Evolutionary conservation across 2,888 invertebrate species (phyloP), one percentile per base, ranked within the genome.

Genomic region (Malthinus flaveolus): DNA sequence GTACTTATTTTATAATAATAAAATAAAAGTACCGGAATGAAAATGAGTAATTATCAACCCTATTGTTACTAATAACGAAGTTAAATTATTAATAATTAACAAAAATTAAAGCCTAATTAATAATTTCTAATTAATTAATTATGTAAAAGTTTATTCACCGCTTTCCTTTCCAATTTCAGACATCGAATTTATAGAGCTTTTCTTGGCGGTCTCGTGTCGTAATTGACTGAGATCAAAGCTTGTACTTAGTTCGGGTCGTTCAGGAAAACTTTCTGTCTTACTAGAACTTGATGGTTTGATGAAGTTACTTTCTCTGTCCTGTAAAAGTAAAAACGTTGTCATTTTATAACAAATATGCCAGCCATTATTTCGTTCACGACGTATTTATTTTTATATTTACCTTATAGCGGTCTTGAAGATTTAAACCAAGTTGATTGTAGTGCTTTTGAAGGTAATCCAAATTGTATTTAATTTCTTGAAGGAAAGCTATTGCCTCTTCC

Each of bases 401-500:
- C 68, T 72, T 73, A 11, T 64, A 62, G 37, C 67, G 68, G 49
- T 75, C 74, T 59, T 69, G 68, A 37, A 73, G 66, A 62, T 75
- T 77, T 15, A 75, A 61, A 35, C 77, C 76, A 45, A 81, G 80
- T 66, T 84, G 84, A 0, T 83, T 76, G 75, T 86, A 87, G 72
- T 86, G 86, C 9, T 82, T 82, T 66, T 87, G 87, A 55, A 91
- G 79, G 71, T 87, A 87, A 66, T 88, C 87, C 69, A 91, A 84
- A 66, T 89, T 87, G 70, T 86, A 83, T 71, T 90, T 89, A 67
- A 91, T 90, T 72, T 90, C 89, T 74, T 89, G 87, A 12, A 91
- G 78, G 74, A 90, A 91, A 39, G 83, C 82, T 44, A 90, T 85
- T 1, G 90, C 90, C 73, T 88, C 89, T 74, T 90, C 89, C 48